These are phyloP conservation scores for Microtus montanus DNA, from an alignment of 2,113 vertebrate species.

Conservation along the genomic window DNA sequence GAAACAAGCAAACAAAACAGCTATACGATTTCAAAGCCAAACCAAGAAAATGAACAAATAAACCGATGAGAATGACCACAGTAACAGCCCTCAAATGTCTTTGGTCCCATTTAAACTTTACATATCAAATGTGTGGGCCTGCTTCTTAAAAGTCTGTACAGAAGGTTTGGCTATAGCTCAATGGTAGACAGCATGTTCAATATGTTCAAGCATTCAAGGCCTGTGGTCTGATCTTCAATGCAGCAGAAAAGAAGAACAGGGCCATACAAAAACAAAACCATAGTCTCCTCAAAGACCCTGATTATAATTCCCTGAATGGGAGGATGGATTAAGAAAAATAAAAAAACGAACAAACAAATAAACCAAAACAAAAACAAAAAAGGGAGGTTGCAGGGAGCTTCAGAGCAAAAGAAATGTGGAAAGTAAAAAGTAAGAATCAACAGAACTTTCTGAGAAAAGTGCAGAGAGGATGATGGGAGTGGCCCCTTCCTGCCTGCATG, in stretches of 20 bases:
- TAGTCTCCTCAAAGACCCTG: not conserved
- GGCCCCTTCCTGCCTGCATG: not conserved
- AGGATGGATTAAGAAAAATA: not conserved
- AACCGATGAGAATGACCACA: not conserved
- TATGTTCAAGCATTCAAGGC: not conserved
- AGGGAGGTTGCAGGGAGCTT: not conserved
- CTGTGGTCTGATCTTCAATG: not conserved
- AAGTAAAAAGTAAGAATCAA: constrained; percentile 4
- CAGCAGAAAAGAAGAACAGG: not conserved
- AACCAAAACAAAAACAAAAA: not conserved
- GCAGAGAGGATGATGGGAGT: not conserved
- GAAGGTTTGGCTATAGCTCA: not conserved
- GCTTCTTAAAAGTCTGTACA: not conserved
- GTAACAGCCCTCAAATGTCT: not conserved
- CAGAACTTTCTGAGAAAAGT: not conserved
- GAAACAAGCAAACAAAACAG: not conserved
- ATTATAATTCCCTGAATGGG: not conserved
- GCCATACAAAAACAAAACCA: not conserved
- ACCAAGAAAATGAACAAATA: not conserved
- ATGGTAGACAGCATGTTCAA: not conserved
- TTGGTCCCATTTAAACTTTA: not conserved
- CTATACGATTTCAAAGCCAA: not conserved
- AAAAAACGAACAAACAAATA: not conserved
- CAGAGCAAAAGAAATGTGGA: not conserved
- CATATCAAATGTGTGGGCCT: not conserved